Conservation (phyloP, 2,888 invertebrate species). For the Acanthacorydalis orientalis region DNA sequence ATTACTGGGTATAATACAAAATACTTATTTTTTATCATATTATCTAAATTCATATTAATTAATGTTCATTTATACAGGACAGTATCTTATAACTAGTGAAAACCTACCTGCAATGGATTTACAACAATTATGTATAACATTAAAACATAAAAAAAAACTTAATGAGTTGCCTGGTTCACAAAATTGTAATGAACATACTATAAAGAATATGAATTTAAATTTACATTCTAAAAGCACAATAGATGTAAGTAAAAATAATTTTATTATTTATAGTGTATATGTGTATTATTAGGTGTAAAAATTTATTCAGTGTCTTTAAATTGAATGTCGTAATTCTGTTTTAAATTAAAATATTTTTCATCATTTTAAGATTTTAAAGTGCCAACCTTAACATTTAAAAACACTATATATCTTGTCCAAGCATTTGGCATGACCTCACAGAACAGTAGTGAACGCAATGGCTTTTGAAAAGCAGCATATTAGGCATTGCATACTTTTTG, state of each 20-base stretch:
- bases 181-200: constrained; percentile 5
- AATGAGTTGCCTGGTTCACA: constrained; percentile 5
- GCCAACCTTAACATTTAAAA: too few species aligned
- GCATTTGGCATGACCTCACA: too few species aligned
- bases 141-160: constrained; percentile 20
- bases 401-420: too few species aligned
- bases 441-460: too few species aligned
- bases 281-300: neutral
- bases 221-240: neutral
- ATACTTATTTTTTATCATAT: neutral
- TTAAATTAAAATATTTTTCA: too few species aligned
- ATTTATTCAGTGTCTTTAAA: neutral
- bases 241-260: constrained; percentile 1
- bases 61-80: constrained; percentile 19
- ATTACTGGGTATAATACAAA: constrained; percentile 36
- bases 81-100: constrained; percentile 34
- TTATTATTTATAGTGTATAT: constrained; percentile 1
- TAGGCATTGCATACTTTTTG: too few species aligned
- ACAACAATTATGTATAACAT: constrained; percentile 26
- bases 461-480: too few species aligned
- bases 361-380: too few species aligned
- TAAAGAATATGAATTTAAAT: neutral
- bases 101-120: constrained; percentile 31
- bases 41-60: too few species aligned
- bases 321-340: too few species aligned